Conservation (phyloP, 2,888 invertebrate species). For the Eremobia ochroleuca region DNA sequence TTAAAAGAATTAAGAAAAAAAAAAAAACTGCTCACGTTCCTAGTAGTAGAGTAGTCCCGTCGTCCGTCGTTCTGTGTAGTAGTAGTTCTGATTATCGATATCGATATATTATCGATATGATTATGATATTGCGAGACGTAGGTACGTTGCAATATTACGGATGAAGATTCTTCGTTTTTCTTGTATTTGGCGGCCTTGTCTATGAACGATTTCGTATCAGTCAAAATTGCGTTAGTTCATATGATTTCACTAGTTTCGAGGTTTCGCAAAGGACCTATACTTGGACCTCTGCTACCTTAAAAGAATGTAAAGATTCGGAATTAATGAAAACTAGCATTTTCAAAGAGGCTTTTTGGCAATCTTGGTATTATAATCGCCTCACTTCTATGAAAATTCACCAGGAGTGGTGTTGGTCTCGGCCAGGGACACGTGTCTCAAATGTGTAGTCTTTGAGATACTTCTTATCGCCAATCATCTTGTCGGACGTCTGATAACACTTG, state of each 20-base stretch:
- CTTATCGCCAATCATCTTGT: constrained; percentile 9
- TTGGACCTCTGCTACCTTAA: not conserved
- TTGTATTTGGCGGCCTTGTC: not conserved
- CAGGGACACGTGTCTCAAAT: constrained; percentile 3
- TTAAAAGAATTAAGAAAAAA: no score
- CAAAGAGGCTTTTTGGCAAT: not conserved
- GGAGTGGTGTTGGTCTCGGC: not conserved
- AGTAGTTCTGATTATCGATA: no score
- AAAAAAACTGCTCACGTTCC: no score
- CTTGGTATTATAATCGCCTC: not conserved
- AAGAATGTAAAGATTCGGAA: not conserved
- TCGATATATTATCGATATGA: no score
- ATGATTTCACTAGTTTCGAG: not conserved
- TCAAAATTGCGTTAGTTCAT: not conserved
- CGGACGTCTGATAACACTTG: constrained; percentile 12
- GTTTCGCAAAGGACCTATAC: not conserved
- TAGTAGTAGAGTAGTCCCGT: no score
- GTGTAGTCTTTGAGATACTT: not conserved
- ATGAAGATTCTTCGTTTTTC: not conserved
- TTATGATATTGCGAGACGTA: constrained; percentile 28
- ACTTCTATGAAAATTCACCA: not conserved
- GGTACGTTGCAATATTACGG: constrained; percentile 2
- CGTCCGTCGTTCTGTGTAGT: no score
- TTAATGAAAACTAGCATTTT: not conserved
- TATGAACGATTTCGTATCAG: not conserved